phyloP scores from a whole-genome alignment of 2,797 vertebrate genomes.

The Cynodonichthys magdalenae region DNA sequence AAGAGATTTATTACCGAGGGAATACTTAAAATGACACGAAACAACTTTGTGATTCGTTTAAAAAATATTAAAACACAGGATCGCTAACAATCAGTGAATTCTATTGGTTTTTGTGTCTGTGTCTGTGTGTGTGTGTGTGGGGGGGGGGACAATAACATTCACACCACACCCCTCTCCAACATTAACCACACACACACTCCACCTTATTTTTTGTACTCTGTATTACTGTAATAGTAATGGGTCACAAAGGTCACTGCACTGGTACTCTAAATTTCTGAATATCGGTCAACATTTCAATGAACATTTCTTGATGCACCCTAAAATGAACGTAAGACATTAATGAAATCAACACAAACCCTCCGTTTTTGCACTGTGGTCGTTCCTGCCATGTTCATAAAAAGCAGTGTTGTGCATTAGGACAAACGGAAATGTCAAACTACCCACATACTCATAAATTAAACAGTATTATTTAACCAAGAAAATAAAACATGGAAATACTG shows the following conservation, averaged over 20 bases:
- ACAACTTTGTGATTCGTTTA: too few relatives aligned
- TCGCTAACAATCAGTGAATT: too few relatives aligned
- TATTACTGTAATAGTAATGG: too few relatives aligned
- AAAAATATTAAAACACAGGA: too few relatives aligned
- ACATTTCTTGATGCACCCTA: neutral
- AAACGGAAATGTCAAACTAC: neutral
- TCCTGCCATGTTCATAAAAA: neutral
- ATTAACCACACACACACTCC: neutral
- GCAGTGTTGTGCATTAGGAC: neutral
- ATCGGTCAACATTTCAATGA: neutral
- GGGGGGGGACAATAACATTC: too few relatives aligned
- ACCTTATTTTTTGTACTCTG: too few relatives aligned
- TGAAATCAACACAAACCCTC: neutral
- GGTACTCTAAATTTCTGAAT: neutral
- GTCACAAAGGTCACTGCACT: neutral
- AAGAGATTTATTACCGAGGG: too few relatives aligned
- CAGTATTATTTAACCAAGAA: neutral
- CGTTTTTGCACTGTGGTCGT: neutral
- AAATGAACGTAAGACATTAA: neutral
- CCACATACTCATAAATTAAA: neutral
- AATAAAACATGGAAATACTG: constrained; percentile 31
- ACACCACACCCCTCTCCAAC: too few relatives aligned
- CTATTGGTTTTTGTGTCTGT: too few relatives aligned
- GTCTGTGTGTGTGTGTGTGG: too few relatives aligned
- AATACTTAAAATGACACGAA: too few relatives aligned